phyloP scores from a whole-genome alignment of 2,888 invertebrate species.

The Scaeva pyrastri region DNA sequence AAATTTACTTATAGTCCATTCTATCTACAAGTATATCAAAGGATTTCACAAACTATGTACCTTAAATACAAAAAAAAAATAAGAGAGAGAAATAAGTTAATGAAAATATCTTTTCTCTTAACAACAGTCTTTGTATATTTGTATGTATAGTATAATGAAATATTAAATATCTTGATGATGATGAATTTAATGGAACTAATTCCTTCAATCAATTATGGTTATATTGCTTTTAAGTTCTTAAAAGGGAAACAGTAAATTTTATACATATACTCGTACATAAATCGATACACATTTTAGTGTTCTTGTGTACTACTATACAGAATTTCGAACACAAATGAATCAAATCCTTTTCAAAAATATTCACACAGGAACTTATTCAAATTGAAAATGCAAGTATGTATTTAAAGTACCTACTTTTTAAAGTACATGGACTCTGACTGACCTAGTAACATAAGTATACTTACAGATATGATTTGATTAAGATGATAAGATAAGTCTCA shows the following conservation, averaged over 20 bases:
- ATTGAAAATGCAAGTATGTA: background rate
- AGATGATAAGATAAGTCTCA: too few relatives aligned
- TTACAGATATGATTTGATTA: too few relatives aligned
- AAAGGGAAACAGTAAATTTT: background rate
- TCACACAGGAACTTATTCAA: too few relatives aligned
- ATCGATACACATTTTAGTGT: too few relatives aligned
- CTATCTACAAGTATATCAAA: background rate
- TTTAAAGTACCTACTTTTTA: background rate
- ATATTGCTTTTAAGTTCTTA: constrained; percentile 8
- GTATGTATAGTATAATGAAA: background rate
- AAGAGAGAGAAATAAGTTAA: too few relatives aligned
- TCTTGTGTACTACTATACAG: too few relatives aligned
- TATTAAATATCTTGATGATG: constrained; percentile 2
- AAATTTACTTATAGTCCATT: constrained; percentile 4
- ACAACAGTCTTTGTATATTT: background rate
- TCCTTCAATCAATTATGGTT: background rate
- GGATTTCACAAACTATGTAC: background rate
- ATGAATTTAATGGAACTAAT: constrained; percentile 11
- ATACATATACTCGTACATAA: background rate
- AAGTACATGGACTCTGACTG: too few relatives aligned
- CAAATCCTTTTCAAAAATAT: too few relatives aligned
- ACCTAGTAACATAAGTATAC: too few relatives aligned
- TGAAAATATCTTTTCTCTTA: background rate
- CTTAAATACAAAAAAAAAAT: background rate
- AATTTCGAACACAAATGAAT: too few relatives aligned